Percentiles rank a stretch among this genome's conserved stretches.
Conservation (phyloP, 1,140 invertebrate species). For the Halotydeus destructor region DNA sequence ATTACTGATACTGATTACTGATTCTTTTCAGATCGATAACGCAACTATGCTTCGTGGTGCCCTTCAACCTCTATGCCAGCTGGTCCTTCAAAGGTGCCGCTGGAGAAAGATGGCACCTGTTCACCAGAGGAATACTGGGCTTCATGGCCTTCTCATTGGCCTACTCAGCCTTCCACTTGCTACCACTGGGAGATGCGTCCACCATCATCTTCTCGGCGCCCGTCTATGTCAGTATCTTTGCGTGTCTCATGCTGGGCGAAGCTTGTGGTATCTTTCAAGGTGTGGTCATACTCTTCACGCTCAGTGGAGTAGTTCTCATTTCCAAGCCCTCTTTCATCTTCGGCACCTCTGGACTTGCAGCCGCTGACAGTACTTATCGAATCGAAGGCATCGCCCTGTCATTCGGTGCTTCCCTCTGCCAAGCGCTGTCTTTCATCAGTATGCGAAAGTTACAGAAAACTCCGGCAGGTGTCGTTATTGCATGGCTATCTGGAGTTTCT, state of each 20-base stretch:
- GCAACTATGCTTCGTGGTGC: too few relatives aligned
- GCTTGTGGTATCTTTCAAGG: slow-evolving; percentile 31
- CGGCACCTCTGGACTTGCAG: slow-evolving; percentile 9
- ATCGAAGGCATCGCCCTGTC: slow-evolving; percentile 3
- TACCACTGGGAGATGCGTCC: slow-evolving; percentile 34
- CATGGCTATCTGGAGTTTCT: slow-evolving; percentile 24
- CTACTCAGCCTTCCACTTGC: too few relatives aligned
- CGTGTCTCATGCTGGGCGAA: slow-evolving; percentile 31
- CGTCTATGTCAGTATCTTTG: slow-evolving; percentile 31
- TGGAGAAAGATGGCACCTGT: too few relatives aligned
- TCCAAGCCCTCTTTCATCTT: slow-evolving; percentile 25
- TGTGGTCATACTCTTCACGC: slow-evolving; percentile 26
- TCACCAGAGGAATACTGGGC: too few relatives aligned
- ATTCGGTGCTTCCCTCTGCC: slow-evolving; percentile 2
- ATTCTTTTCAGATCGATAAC: too few relatives aligned
- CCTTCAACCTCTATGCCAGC: too few relatives aligned
- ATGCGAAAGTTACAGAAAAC: slow-evolving; percentile 58
- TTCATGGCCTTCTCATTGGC: too few relatives aligned
- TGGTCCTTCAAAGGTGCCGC: too few relatives aligned
- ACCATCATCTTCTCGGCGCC: slow-evolving; percentile 36
- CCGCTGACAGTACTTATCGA: not conserved
- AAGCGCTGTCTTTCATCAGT: slow-evolving; percentile 46
- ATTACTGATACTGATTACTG: too few relatives aligned
- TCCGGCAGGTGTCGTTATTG: slow-evolving; percentile 70
- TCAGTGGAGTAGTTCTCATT: slow-evolving; percentile 30